A percentile compares a stretch with the other conserved stretches of the same genome.
These are phyloP conservation scores for Euplexia lucipara DNA, from an alignment of 2,888 invertebrate species.

Conservation along the genomic window DNA sequence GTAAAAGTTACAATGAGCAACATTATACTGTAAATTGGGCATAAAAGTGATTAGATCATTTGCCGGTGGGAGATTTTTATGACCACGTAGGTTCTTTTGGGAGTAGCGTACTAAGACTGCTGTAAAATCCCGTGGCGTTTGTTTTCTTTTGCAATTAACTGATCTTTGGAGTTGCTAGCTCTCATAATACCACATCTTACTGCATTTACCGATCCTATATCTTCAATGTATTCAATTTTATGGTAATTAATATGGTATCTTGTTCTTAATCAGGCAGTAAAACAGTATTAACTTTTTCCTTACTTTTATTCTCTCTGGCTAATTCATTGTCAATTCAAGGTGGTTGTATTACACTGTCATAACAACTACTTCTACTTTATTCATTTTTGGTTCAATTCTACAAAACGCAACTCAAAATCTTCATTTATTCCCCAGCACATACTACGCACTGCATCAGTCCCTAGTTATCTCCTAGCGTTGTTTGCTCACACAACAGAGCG, in stretches of 20 bases:
- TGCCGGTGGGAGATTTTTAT: constrained; percentile 32
- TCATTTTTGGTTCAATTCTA: too few species aligned
- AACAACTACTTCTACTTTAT: not conserved
- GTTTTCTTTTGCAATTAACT: constrained; percentile 14
- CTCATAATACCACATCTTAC: not conserved
- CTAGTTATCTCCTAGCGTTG: constrained; percentile 72
- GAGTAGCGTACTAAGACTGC: not conserved
- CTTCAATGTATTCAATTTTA: not conserved
- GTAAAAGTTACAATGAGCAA: constrained; percentile 46
- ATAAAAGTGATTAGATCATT: constrained; percentile 34
- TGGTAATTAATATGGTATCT: not conserved
- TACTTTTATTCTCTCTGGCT: too few species aligned
- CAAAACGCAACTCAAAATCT: constrained; percentile 4
- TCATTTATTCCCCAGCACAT: constrained; percentile 16
- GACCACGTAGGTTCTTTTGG: not conserved
- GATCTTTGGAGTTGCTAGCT: not conserved
- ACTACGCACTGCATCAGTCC: constrained; percentile 47
- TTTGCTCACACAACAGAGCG: constrained; percentile 78
- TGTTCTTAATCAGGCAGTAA: not conserved
- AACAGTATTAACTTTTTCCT: not conserved
- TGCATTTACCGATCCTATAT: not conserved
- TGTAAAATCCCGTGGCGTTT: constrained; percentile 7
- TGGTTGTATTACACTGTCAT: not conserved
- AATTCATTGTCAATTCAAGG: too few species aligned
- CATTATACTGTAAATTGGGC: constrained; percentile 44